Evolutionary conservation across 2,888 invertebrate species (phyloP).

Genomic region (Artemia sp.): DNA sequence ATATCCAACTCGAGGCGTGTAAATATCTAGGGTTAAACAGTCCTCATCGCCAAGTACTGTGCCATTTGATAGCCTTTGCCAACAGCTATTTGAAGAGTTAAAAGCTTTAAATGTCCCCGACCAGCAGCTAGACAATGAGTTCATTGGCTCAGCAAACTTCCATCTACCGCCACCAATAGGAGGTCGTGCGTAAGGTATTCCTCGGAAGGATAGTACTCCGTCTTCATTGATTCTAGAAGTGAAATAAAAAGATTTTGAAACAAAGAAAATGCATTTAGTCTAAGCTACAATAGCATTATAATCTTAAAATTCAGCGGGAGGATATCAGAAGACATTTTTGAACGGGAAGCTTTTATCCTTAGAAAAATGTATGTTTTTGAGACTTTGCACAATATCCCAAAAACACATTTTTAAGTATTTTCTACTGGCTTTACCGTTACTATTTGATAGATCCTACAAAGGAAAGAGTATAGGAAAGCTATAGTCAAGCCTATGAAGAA

Average conservation of each 20-base stretch:
- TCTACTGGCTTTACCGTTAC: too few relatives aligned
- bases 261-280: too few relatives aligned
- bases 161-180: slow-evolving; percentile 46
- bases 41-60: slow-evolving; percentile 54
- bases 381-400: too few relatives aligned
- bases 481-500: too few relatives aligned
- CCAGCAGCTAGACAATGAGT: slow-evolving; percentile 56
- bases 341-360: too few relatives aligned
- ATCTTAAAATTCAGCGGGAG: too few relatives aligned
- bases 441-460: too few relatives aligned
- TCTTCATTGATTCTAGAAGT: slow-evolving; percentile 48
- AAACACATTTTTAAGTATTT: too few relatives aligned
- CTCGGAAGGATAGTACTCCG: slow-evolving; percentile 58
- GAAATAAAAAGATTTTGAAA: slow-evolving; percentile 11
- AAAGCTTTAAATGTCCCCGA: slow-evolving; percentile 46
- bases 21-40: slow-evolving; percentile 62
- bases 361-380: too few relatives aligned
- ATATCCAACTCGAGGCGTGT: slow-evolving; percentile 60
- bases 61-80: slow-evolving; percentile 50
- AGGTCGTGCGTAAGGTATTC: slow-evolving; percentile 61
- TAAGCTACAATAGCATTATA: too few relatives aligned
- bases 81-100: slow-evolving; percentile 36
- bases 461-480: too few relatives aligned
- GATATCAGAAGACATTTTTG: too few relatives aligned
- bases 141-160: slow-evolving; percentile 45